Evolutionary conservation across 2,797 vertebrate genomes (phyloP).

Genomic region (Poeciliopsis paucimaculata): DNA sequence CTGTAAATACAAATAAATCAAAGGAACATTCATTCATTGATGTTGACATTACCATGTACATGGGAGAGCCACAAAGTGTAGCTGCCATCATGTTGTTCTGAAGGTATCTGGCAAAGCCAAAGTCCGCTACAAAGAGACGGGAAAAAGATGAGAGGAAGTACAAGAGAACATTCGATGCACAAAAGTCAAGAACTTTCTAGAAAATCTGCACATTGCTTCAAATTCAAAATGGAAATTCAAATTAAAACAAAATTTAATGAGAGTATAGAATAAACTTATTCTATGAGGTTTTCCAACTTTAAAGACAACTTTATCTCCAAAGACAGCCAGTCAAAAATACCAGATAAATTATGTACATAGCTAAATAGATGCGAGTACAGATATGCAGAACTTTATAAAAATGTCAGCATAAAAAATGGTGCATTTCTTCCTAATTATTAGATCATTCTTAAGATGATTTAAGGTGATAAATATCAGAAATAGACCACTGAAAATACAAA

Average conservation of each 20-base stretch:
- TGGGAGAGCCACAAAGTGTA: slow-evolving; percentile 96
- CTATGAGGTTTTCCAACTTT: not conserved
- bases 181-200: not conserved
- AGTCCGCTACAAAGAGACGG: slow-evolving; percentile 85
- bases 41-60: slow-evolving; percentile 92
- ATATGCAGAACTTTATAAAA: not conserved
- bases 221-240: not conserved
- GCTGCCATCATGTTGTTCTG: slow-evolving; percentile 99
- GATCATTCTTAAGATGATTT: not conserved
- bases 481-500: not conserved
- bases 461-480: not conserved
- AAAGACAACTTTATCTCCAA: not conserved
- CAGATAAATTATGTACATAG: not conserved
- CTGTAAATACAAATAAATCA: not conserved
- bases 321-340: not conserved
- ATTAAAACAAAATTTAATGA: not conserved
- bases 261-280: not conserved
- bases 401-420: not conserved
- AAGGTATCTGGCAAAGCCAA: slow-evolving; percentile 95
- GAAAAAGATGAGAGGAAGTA: not conserved
- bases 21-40: not conserved
- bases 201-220: not conserved
- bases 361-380: not conserved
- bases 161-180: not conserved
- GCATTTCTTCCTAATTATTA: not conserved